Evolutionary conservation across 1,140 invertebrate species (phyloP), one percentile per base, ranked within the genome.

Genomic region (Solenopsis fugax): DNA sequence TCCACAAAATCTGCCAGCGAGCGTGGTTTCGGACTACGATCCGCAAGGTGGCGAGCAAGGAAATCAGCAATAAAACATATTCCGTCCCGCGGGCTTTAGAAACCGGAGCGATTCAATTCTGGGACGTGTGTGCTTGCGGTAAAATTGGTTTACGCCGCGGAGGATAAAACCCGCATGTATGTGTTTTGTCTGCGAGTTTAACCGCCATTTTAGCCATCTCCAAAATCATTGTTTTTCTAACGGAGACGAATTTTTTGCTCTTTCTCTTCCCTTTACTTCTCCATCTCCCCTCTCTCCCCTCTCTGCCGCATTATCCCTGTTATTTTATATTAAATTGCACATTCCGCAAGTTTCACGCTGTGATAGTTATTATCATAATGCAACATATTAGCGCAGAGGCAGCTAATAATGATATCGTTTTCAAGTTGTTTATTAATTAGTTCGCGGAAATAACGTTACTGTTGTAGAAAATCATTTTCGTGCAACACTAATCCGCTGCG

Each of bases 41-140:
- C 13, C 48, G 50, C 50, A 71, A 71, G 48, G n/a, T 50, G 29
- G 41, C 54, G 21, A 60, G 34, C 37, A 75, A 84, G 69, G 69
- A 84, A 62, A 75, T 84, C 80, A 48, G 18, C 80, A 84, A 75
- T 56, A 84, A 84, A 84, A 75, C 80, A 84, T 56, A 84, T 84
- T 84, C 69, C 45, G 41, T 60, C 54, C 34, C 80, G 41, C 69
- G 24, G 54, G 54, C 69, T 84, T 82, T 60, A 84, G 80, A 73
- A 84, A 72, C 34, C 41, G 80, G 78, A 34, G 54, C 69, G 80
- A 84, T 84, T 84, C 69, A 84, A 84, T 84, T 75, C 9, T 41
- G 21, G 50, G 24, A 73, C 29, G 69, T 75, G 69, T 75, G 67
- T 80, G 58, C 58, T 78, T 78, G 50, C 75, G 77, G 77, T 60